phyloP scores from a whole-genome alignment of 2,797 vertebrate species.

The Erithacus rubecula region DNA sequence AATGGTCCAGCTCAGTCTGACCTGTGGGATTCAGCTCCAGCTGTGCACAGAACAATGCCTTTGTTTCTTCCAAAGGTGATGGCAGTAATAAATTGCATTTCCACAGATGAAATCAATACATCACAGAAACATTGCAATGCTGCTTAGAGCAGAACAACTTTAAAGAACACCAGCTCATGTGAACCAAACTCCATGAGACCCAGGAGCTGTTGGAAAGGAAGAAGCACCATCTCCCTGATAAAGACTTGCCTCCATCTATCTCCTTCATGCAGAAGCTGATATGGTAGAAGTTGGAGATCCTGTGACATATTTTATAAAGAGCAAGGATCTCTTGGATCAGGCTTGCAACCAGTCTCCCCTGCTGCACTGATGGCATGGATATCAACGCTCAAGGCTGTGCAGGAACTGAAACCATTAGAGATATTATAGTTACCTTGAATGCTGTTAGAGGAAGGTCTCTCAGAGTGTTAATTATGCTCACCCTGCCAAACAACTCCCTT shows the following conservation, averaged over 20 bases:
- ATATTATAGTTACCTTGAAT: neutral
- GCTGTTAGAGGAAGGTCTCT: neutral
- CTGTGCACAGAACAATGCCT: neutral
- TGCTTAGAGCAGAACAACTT: neutral
- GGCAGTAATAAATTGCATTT: constrained; percentile 6
- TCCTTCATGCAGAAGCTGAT: neutral
- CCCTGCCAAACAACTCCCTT: neutral
- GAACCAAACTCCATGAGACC: neutral
- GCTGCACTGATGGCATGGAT: neutral
- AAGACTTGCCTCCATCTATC: neutral
- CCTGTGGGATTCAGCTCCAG: neutral
- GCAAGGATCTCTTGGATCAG: neutral
- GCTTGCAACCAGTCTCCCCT: neutral
- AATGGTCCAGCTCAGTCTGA: neutral
- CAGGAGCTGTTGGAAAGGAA: neutral
- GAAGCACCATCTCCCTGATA: neutral
- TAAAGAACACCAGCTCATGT: neutral
- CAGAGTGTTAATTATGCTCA: neutral
- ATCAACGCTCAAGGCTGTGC: neutral
- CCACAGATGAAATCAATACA: neutral
- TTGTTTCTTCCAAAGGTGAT: neutral
- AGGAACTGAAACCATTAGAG: neutral
- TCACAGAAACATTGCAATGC: neutral
- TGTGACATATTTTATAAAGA: neutral
- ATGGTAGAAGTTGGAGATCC: neutral